These are phyloP conservation scores for Ailuropoda melanoleuca DNA, from an alignment of 2,113 vertebrate species.

Conservation along the genomic window DNA sequence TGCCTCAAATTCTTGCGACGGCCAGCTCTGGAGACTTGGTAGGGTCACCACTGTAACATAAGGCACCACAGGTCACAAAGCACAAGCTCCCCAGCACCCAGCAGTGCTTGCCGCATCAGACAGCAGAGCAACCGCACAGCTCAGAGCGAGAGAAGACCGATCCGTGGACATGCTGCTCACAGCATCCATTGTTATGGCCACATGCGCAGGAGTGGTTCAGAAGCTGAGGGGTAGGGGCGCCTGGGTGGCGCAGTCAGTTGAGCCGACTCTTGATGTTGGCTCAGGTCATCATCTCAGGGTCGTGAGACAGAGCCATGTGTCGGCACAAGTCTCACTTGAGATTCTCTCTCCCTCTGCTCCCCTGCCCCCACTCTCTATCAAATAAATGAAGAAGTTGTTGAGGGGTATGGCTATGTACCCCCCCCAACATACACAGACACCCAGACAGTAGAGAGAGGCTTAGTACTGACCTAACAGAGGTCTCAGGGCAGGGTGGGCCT, in stretches of 20 bases:
- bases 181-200: not conserved
- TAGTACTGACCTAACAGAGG: not conserved
- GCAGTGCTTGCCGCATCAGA: not conserved
- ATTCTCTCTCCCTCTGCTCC: not conserved
- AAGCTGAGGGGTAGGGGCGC: not conserved
- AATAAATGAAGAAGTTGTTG: no score
- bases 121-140: not conserved
- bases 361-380: not conserved
- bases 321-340: not conserved
- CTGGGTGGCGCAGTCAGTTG: no score
- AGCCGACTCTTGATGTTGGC: not conserved
- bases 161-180: not conserved
- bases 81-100: not conserved
- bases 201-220: not conserved
- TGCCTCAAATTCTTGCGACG: not conserved
- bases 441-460: not conserved
- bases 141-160: not conserved
- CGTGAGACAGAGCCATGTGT: not conserved
- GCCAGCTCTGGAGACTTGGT: not conserved
- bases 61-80: not conserved
- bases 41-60: not conserved
- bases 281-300: not conserved
- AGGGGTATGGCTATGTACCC: not conserved
- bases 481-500: not conserved
- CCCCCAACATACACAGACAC: not conserved